These are phyloP conservation scores for Venturia canescens DNA, from an alignment of 1,140 invertebrate genomes.

Conservation along the genomic window DNA sequence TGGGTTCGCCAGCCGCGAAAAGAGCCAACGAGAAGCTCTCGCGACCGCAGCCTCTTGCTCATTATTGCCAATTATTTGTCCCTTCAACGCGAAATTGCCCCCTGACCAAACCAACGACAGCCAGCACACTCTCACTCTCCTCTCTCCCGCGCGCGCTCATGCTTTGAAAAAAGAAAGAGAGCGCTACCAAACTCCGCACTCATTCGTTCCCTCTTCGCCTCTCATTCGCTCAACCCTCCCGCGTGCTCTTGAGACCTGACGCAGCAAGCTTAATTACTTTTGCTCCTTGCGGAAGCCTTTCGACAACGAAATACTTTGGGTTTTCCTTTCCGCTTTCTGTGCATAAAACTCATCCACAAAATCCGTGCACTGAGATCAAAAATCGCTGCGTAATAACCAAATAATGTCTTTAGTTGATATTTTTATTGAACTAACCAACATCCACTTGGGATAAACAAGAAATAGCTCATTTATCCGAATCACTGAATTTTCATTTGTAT, in stretches of 20 bases:
- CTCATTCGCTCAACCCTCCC: neutral
- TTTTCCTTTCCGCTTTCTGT: too few species aligned
- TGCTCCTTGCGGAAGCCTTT: neutral
- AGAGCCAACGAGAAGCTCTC: neutral
- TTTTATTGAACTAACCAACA: too few species aligned
- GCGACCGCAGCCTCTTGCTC: constrained; percentile 43
- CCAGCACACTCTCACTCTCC: constrained; percentile 37
- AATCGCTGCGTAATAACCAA: too few species aligned
- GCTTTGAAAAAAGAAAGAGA: neutral
- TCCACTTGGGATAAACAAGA: too few species aligned
- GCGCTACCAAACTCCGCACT: constrained; percentile 24
- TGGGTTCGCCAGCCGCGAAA: neutral
- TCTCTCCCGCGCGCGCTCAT: constrained; percentile 35
- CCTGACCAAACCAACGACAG: constrained; percentile 45
- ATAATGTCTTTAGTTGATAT: too few species aligned
- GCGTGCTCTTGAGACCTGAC: neutral
- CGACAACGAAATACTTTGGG: neutral
- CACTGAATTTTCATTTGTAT: too few species aligned
- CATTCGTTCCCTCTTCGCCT: neutral
- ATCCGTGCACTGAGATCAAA: too few species aligned
- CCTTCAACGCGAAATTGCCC: constrained; percentile 58
- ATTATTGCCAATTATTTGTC: constrained; percentile 70
- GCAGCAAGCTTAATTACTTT: constrained; percentile 65
- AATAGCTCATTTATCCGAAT: too few species aligned
- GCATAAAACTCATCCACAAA: too few species aligned